Percentiles rank a stretch among this genome's conserved stretches.
phyloP scores from a whole-genome alignment of 2,797 vertebrate genomes.

The Pelochelys cantorii region DNA sequence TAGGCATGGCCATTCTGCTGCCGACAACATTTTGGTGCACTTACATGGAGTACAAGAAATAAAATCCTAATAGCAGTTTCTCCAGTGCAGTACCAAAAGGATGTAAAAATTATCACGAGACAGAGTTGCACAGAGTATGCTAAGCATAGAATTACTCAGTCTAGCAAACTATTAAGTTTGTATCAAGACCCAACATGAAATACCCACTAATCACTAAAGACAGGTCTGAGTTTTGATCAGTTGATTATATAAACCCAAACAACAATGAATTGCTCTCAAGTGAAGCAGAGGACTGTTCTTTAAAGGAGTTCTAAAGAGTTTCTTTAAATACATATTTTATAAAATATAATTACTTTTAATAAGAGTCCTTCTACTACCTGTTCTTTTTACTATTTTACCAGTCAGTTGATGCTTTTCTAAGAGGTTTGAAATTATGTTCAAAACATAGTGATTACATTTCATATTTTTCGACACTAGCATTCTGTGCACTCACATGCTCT shows the following conservation, averaged over 20 bases:
- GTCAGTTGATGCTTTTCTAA: fast-evolving
- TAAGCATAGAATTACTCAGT: background rate
- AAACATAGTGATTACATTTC: background rate
- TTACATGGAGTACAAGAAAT: background rate
- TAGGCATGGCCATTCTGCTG: background rate
- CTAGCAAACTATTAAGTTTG: background rate
- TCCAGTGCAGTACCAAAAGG: background rate
- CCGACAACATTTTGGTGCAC: background rate
- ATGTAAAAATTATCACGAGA: background rate
- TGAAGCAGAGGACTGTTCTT: background rate
- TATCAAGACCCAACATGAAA: background rate
- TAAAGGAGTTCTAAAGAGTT: background rate
- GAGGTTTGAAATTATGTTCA: background rate
- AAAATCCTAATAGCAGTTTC: background rate
- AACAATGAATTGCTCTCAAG: background rate
- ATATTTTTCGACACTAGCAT: background rate
- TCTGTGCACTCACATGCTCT: background rate
- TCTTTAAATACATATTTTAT: background rate
- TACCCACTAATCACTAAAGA: background rate
- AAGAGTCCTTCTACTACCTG: background rate
- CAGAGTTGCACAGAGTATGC: background rate
- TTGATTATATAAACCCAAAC: background rate
- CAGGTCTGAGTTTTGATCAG: background rate
- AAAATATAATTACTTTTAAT: background rate
- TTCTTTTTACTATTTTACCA: background rate